Conservation (phyloP, 2,113 vertebrate genomes). For the Shinisaurus crocodilurus region DNA sequence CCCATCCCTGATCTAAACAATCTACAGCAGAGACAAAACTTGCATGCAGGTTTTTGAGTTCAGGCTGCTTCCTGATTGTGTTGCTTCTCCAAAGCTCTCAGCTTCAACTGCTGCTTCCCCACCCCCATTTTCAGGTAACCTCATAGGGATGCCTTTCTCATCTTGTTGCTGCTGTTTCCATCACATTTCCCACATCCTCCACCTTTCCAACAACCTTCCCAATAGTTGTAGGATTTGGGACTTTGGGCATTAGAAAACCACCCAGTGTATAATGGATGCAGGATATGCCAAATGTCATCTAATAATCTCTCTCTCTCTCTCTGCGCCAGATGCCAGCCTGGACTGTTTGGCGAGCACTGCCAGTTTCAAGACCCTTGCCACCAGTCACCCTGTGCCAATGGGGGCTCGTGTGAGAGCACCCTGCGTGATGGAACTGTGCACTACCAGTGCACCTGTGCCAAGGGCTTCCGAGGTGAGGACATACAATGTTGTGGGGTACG, state of each 20-base stretch:
- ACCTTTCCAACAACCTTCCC: background rate
- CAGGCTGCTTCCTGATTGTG: background rate
- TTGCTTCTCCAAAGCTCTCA: background rate
- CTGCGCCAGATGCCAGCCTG: slow-evolving; percentile 83
- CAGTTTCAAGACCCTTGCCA: slow-evolving; percentile 89
- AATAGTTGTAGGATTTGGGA: background rate
- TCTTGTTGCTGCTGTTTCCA: background rate
- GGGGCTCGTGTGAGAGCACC: slow-evolving; percentile 86
- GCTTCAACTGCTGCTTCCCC: background rate
- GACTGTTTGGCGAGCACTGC: slow-evolving; percentile 87
- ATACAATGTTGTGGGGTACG: background rate
- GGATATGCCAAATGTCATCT: background rate
- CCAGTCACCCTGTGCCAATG: slow-evolving; percentile 86
- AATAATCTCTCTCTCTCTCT: background rate
- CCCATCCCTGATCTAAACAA: background rate
- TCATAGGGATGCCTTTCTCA: background rate
- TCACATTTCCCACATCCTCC: background rate
- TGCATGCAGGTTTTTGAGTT: background rate
- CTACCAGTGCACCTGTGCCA: slow-evolving; percentile 87
- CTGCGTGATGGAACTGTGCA: slow-evolving; percentile 80
- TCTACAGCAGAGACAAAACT: background rate
- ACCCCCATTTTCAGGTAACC: background rate
- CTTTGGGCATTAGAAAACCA: background rate
- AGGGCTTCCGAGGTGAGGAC: slow-evolving; percentile 88
- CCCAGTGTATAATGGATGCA: background rate